A percentile compares a stretch with the other conserved stretches of the same genome.
Conservation (phyloP, 2,797 vertebrate genomes). For the Momotus momota region DNA sequence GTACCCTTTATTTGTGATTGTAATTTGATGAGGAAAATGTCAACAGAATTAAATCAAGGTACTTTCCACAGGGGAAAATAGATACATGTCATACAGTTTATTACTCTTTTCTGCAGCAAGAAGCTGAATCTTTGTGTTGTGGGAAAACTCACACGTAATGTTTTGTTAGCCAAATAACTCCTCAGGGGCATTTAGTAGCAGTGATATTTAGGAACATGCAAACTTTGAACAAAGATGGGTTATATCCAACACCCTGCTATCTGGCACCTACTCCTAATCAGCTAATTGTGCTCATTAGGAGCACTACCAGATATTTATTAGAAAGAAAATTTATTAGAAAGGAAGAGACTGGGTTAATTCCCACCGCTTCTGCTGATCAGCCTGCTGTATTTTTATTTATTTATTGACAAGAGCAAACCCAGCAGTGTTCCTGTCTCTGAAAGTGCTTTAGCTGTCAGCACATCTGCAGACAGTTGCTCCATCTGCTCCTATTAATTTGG, state of each 20-base stretch:
- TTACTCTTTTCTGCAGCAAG: background rate
- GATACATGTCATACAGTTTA: background rate
- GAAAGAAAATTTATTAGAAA: background rate
- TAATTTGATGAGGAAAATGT: constrained; percentile 59
- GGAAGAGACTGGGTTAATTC: background rate
- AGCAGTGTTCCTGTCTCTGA: background rate
- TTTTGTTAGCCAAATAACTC: background rate
- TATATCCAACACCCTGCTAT: background rate
- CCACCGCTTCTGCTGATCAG: background rate
- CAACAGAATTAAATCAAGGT: constrained; percentile 53
- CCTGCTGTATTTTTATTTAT: constrained; percentile 40
- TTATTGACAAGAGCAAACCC: constrained; percentile 30
- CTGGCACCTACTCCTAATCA: background rate
- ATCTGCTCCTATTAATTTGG: constrained; percentile 55
- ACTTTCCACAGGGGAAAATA: background rate
- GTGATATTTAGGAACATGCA: constrained; percentile 11
- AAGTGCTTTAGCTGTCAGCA: constrained; percentile 24
- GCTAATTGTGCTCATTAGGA: background rate
- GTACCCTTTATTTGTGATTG: constrained; percentile 31
- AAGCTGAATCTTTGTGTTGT: background rate
- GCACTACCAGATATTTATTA: background rate
- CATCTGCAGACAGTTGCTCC: background rate
- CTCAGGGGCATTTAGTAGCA: background rate
- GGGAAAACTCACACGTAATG: background rate
- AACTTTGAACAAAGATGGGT: background rate